Evolutionary conservation across 2,888 invertebrate genomes (phyloP).

Genomic region (Palloptera scutellata): DNA sequence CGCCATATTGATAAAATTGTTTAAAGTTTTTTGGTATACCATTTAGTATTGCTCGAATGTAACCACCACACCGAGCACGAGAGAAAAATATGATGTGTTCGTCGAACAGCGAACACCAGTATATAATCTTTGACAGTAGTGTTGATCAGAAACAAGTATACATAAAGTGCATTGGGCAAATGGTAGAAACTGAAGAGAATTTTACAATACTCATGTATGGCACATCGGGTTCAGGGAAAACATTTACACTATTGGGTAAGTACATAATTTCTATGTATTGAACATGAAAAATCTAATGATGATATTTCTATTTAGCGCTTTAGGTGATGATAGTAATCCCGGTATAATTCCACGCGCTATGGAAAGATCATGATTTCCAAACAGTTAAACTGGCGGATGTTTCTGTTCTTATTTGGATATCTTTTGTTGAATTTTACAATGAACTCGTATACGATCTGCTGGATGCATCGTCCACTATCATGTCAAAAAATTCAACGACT

Average conservation of each 20-base stretch:
- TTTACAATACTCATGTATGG: constrained; percentile 87
- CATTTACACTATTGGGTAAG: constrained; percentile 74
- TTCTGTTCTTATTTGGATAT: constrained; percentile 75
- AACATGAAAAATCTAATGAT: neutral
- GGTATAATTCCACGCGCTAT: constrained; percentile 70
- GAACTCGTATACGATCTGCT: constrained; percentile 88
- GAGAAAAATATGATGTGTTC: too few species aligned
- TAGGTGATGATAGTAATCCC: constrained; percentile 68
- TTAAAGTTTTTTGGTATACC: too few species aligned
- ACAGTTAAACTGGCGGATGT: constrained; percentile 45
- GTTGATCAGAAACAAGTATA: constrained; percentile 53
- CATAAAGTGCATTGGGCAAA: constrained; percentile 55
- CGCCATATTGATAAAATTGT: too few species aligned
- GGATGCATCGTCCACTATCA: constrained; percentile 58
- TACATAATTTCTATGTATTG: neutral
- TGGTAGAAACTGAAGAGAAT: constrained; percentile 72
- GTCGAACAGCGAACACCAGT: too few species aligned
- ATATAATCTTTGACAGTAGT: constrained; percentile 54
- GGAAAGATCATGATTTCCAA: constrained; percentile 51
- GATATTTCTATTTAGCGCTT: neutral
- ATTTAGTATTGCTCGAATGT: too few species aligned
- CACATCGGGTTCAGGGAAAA: constrained; percentile 89
- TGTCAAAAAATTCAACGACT: constrained; percentile 25
- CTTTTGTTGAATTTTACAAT: constrained; percentile 91
- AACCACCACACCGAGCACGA: too few species aligned